Base-by-base conservation (phyloP, 2,113 vertebrate genomes). In the Jaculus jaculus region DNA sequence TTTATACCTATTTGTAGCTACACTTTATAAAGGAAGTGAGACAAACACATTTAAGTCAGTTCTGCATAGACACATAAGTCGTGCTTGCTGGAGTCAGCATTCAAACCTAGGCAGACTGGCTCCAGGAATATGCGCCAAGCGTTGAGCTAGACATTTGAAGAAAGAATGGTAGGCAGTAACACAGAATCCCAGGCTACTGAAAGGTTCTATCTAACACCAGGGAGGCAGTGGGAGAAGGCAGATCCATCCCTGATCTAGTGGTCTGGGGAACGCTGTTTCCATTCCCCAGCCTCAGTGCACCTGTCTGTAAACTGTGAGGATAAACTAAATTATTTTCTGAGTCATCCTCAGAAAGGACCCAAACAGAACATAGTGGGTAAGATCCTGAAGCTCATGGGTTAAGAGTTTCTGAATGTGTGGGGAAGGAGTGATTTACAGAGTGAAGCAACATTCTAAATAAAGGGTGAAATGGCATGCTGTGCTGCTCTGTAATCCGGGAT, bases 261-360 rank as follows among this genome's bases (percentile, higher is more conserved):
- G 21, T 51, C 42, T 88, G 73, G 34, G 84, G 54, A 68, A 89
- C 51, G 12, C 68, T 10, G 47, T 86, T 82, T 90, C 39, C 30
- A 37, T 60, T 84, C 34, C 85, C 15, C 72, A 78, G 66, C 42
- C 32, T 68, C 78, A 66, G n/a, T 42, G 88, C 54, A 85, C 30
- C 32, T 37, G 30, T 87, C 32, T 82, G 8, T 75, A 87, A 89
- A 77, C 74, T 80, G 26, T 71, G 51, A 93, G 3, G 3, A n/a
- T 88, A 34, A 18, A 68, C 51, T 81, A 87, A 89, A 74, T 54
- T 74, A 61, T 65, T 91, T 42, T 79, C 84, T 71, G 89, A 91
- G 10, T 82, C n/a, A 63, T 30, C 39, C 58, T 87, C 47, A 95
- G 51, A 84, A 90, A 84, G 37, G 8, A 69, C 63, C 1, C 84